Percentiles rank a stretch among this genome's conserved stretches.
phyloP scores from a whole-genome alignment of 2,113 vertebrate genomes.

The Alces alces region DNA sequence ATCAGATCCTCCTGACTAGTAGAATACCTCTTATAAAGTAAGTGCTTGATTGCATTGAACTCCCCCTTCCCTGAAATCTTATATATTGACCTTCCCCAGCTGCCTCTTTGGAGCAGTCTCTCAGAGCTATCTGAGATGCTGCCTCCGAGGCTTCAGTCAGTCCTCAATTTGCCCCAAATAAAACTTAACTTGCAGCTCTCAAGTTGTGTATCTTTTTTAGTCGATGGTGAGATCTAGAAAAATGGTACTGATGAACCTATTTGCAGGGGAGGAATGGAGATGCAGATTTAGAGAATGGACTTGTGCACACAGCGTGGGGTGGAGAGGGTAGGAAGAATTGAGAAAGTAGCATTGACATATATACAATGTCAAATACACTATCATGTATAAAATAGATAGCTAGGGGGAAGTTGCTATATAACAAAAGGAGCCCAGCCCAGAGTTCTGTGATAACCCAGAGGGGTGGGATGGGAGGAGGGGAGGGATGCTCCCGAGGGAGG shows the following conservation, averaged over 20 bases:
- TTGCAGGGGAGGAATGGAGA: background rate
- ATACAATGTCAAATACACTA: background rate
- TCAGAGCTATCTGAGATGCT: background rate
- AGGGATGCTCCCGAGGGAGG: rapidly evolving
- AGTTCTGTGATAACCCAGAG: background rate
- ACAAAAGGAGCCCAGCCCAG: background rate
- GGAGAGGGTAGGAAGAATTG: background rate
- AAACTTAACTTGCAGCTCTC: background rate
- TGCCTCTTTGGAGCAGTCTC: background rate
- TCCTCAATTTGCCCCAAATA: background rate
- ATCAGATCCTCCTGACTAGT: background rate
- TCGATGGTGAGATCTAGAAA: background rate
- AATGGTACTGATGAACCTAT: background rate
- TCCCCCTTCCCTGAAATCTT: background rate
- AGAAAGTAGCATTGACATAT: background rate
- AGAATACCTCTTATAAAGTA: background rate
- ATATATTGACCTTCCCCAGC: background rate
- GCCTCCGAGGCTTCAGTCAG: background rate
- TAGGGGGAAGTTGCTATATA: background rate
- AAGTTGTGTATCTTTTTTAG: background rate
- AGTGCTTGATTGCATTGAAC: background rate
- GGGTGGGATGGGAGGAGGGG: background rate
- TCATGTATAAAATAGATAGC: background rate
- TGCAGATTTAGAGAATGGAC: background rate
- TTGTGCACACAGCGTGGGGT: background rate